Evolutionary conservation across 2,797 vertebrate genomes (phyloP).

Genomic region (Anguilla anguilla): DNA sequence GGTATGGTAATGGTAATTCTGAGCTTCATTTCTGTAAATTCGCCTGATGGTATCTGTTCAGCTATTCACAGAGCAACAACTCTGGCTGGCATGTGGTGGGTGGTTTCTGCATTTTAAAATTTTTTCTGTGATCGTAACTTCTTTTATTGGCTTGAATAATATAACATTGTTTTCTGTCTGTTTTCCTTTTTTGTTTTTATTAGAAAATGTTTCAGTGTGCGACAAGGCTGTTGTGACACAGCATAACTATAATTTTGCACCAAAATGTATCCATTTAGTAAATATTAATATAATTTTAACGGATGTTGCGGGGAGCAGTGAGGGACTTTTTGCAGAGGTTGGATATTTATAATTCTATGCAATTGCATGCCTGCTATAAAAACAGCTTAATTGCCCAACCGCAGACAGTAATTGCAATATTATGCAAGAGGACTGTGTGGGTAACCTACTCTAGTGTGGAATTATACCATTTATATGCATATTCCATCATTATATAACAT

Average conservation of each 20-base stretch:
- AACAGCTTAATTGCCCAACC: background rate
- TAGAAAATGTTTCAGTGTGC: background rate
- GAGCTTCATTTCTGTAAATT: background rate
- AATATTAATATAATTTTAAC: background rate
- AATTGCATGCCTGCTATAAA: background rate
- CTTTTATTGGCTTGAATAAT: background rate
- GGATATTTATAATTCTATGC: background rate
- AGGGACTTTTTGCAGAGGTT: background rate
- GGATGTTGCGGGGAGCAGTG: background rate
- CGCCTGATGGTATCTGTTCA: conserved; percentile 5
- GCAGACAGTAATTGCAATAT: background rate
- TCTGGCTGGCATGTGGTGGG: background rate
- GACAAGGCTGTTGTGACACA: background rate
- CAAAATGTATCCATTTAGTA: background rate
- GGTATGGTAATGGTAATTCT: background rate
- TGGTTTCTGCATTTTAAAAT: background rate
- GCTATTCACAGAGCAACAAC: conserved; percentile 15
- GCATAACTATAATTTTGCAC: background rate
- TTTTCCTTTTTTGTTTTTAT: background rate
- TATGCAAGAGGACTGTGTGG: background rate
- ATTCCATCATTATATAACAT: background rate
- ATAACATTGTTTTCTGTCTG: background rate
- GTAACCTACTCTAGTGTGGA: background rate
- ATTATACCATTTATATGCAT: background rate
- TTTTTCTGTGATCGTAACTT: background rate